Base-by-base conservation (phyloP, 2,888 invertebrate species). In the Andrena trimmerana region DNA sequence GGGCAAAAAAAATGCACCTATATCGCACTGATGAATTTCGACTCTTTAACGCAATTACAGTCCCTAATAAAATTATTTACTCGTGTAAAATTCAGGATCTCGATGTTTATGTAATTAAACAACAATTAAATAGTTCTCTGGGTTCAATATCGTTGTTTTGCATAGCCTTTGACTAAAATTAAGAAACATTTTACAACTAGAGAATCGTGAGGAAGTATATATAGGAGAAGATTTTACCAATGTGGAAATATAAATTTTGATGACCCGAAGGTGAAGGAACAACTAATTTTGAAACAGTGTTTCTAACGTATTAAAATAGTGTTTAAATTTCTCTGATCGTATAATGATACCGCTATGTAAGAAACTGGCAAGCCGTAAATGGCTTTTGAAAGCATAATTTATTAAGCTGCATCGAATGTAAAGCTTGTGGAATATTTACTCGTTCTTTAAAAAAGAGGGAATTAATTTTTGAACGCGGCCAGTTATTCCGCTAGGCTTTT, bases 401-500 rank as follows among this genome's bases (percentile, higher is more conserved):
- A 4, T 10, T 10, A 16, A 33, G 36, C n/a, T n/a, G 2, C 24
- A 6, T 52, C 3, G 29, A 7, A 6, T 7, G 4, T 3, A 10
- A 6, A 24, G 29, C 52, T 29, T 10, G 31, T 7, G 29, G 2
- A 62, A 60, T 52, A 24, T 65, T 74, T 29, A 20, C 50, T 29
- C n/a, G 24, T 60, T 73, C 27, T 24, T 29, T 1, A 8, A 16
- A 7, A 60, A 48, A 24, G 20, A 52, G 20, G 52, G 36, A 60
- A 48, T 72, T 50, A 72, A 81, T 81, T 68, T 73, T 81, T 50
- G 27, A 81, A 73, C 67, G 81, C 29, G 66, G 68, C 50, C 57
- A 67, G 68, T 81, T 73, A 63, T 72, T 81, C 62, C 50, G 50
- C 63, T 68, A 73, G 81, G 81, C 63, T 73, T 81, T 81, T 81